Evolutionary conservation across 2,888 invertebrate genomes (phyloP), one percentile per base, ranked within the genome.

Genomic region (Elegia similella): DNA sequence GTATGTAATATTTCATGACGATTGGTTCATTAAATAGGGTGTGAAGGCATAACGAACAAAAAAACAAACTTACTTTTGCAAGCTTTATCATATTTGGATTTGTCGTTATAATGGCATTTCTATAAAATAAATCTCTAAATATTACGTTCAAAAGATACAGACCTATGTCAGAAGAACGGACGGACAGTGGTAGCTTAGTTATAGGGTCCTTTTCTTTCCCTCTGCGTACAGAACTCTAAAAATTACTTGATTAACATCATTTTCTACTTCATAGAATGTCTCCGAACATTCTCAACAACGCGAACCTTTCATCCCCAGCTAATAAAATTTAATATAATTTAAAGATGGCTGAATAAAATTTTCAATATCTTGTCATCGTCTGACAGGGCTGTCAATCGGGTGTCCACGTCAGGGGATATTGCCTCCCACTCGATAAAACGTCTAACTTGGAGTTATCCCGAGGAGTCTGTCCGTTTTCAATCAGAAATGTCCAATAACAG

Each of bases 401-500:
- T 13, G 32, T 34, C 34, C 16, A 17, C 34, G 50, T 50, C 50
- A 17, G 34, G 13, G 34, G 47, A 50, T 50, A 50, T 50, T 50
- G 50, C 50, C 50, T 16, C 12, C 30, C 32, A 12, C 10, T 15
- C 32, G 48, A 48, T 48, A 32, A 34, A 32, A 34, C 34, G 50
- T 34, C 48, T 15, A 48, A 38, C 12, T 50, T 10, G 17, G 50
- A 50, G 34, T 50, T 50, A 48, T 50, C 32, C 38, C 34, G 34
- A 16, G 50, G 34, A 50, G 6, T 50, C 34, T 34, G 34, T 50
- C 50, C 16, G 50, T 50, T 50, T 57, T 52, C 57, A 58, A 50
- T 47, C 57, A 52, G 42, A 42, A 42, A 55, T 6, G 54, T 56
- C 55, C 63, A 61, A 61, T 63, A 59, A 55, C 56, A 12, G 30